Evolutionary conservation across 2,113 vertebrate genomes (phyloP).

Genomic region (Pangasianodon gigas): DNA sequence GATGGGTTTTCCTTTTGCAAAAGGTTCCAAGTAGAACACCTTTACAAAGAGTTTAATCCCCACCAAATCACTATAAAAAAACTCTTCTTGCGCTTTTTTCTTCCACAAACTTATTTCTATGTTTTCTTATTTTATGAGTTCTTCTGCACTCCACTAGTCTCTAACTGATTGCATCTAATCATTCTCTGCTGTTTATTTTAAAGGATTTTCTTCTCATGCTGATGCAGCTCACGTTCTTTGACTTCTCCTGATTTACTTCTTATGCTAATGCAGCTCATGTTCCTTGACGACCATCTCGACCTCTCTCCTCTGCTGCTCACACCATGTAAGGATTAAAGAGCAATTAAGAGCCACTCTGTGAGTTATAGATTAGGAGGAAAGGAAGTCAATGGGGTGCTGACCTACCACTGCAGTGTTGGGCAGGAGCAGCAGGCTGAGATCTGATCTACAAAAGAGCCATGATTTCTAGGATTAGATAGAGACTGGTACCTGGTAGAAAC

Average conservation of each 20-base stretch:
- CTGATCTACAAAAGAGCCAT: neutral
- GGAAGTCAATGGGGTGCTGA: slow-evolving; percentile 40
- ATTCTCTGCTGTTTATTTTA: slow-evolving; percentile 35
- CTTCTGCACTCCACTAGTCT: slow-evolving; percentile 5
- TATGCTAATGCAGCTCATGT: slow-evolving; percentile 19
- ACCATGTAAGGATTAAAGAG: slow-evolving; percentile 53
- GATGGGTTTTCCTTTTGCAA: neutral
- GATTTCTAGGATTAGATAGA: slow-evolving; percentile 7
- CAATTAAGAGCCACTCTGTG: slow-evolving; percentile 46
- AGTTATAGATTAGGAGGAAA: slow-evolving; percentile 47
- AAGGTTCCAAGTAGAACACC: neutral
- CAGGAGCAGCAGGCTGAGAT: slow-evolving; percentile 5
- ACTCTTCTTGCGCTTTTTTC: neutral
- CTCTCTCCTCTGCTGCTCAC: neutral
- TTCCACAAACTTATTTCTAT: neutral
- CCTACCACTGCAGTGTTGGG: slow-evolving; percentile 38
- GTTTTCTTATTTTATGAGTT: neutral
- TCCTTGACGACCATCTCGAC: slow-evolving; percentile 23
- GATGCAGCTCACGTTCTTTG: slow-evolving; percentile 25
- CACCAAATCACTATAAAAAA: neutral
- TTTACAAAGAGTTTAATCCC: neutral
- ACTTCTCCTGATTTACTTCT: slow-evolving; percentile 32
- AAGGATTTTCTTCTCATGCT: slow-evolving; percentile 29
- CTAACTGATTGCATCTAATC: slow-evolving; percentile 26
- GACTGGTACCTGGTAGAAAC: neutral